Evolutionary conservation across 2,797 vertebrate species (phyloP).

Genomic region (Enteromius viviparus): DNA sequence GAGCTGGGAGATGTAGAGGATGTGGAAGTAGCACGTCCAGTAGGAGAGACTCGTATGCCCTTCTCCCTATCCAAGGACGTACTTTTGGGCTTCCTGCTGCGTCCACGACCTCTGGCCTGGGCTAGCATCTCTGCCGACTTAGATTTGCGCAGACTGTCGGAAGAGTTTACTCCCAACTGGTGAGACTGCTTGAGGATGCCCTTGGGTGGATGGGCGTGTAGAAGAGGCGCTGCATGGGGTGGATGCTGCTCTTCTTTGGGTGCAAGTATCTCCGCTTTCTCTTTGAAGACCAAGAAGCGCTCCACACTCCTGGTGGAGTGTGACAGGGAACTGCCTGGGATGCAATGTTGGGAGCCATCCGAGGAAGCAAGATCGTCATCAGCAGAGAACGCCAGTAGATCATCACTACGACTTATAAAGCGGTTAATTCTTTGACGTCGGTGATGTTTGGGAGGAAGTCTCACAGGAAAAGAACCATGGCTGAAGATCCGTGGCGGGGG

Average conservation of each 20-base stretch:
- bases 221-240: conserved; percentile 55
- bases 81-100: conserved; percentile 30
- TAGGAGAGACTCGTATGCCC: not conserved
- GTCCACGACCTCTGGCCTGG: not conserved
- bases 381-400: conserved; percentile 66
- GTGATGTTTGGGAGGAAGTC: conserved; percentile 3
- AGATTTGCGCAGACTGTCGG: conserved; percentile 75
- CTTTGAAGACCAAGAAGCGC: conserved; percentile 76
- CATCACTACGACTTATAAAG: conserved; percentile 70
- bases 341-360: conserved; percentile 58
- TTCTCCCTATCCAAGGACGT: conserved; percentile 57
- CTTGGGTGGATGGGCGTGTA: conserved; percentile 64
- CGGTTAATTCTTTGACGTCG: conserved; percentile 53
- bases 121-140: conserved; percentile 75
- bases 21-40: conserved; percentile 40
- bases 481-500: conserved; percentile 59
- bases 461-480: conserved; percentile 39
- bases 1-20: conserved; percentile 50
- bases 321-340: conserved; percentile 61
- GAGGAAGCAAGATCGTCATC: conserved; percentile 55
- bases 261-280: conserved; percentile 74
- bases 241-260: conserved; percentile 48
- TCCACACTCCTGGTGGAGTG: conserved; percentile 74
- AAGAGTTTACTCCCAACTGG: conserved; percentile 52
- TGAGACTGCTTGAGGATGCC: conserved; percentile 81